phyloP scores from a whole-genome alignment of 2,113 vertebrate genomes.

The Actenoides hombroni region DNA sequence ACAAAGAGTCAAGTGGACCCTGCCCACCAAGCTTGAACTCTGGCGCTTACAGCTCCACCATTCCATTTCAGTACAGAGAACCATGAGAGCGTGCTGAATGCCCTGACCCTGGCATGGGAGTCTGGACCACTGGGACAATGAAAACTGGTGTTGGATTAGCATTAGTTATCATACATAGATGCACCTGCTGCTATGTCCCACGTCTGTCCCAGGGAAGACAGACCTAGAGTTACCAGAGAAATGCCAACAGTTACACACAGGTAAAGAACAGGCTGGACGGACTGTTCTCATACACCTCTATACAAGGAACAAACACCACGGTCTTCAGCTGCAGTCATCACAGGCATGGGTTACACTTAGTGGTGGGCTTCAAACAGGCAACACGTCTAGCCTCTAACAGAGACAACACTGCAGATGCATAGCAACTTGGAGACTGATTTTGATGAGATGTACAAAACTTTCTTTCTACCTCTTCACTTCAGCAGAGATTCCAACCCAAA shows the following conservation, averaged over 20 bases:
- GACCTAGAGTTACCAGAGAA: background rate
- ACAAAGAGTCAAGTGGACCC: background rate
- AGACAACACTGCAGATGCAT: rapidly evolving
- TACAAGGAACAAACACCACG: rapidly evolving
- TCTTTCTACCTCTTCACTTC: background rate
- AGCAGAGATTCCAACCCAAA: background rate
- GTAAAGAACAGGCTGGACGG: background rate
- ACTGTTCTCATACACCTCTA: background rate
- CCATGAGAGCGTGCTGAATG: rapidly evolving
- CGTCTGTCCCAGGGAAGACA: background rate
- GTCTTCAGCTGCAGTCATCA: background rate
- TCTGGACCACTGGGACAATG: background rate
- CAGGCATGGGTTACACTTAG: background rate
- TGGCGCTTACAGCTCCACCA: background rate
- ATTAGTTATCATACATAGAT: background rate
- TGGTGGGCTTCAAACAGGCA: background rate
- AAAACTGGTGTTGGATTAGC: background rate
- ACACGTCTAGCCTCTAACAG: rapidly evolving
- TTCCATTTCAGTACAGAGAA: background rate
- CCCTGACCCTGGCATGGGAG: rapidly evolving
- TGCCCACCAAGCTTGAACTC: background rate
- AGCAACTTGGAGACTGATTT: background rate
- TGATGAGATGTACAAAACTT: background rate
- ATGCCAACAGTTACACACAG: rapidly evolving
- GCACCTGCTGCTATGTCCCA: background rate